Evolutionary conservation across 2,113 vertebrate genomes (phyloP).

Genomic region (Uria aalge): DNA sequence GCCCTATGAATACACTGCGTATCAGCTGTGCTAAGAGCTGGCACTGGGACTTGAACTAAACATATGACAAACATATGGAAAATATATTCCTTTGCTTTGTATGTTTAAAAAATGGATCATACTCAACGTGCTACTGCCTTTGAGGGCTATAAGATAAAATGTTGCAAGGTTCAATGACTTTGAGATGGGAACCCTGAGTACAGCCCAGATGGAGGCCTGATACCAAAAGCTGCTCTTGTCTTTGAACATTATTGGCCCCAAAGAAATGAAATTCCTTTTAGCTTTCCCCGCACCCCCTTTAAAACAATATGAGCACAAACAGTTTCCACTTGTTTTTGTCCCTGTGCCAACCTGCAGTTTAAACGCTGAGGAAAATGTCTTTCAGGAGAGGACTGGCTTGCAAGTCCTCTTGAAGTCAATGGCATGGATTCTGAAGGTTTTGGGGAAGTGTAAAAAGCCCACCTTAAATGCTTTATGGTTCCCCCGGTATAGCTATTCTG

Average conservation of each 20-base stretch:
- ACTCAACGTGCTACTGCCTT: conserved; percentile 22
- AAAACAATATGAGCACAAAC: neutral
- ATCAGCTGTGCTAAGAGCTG: neutral
- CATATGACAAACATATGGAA: conserved; percentile 60
- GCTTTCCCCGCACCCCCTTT: neutral
- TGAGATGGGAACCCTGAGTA: neutral
- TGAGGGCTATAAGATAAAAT: conserved; percentile 24
- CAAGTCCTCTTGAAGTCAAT: neutral
- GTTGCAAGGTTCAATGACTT: conserved; percentile 20
- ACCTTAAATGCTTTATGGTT: neutral
- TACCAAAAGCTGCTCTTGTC: neutral
- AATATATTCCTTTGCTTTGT: conserved; percentile 20
- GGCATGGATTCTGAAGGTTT: neutral
- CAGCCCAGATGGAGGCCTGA: conserved; percentile 27
- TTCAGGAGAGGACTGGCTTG: neutral
- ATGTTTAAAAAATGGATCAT: neutral
- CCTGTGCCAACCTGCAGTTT: neutral
- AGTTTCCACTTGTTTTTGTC: neutral
- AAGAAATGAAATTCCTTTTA: conserved; percentile 29
- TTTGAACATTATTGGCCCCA: conserved; percentile 39
- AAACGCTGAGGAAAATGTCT: neutral
- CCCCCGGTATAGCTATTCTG: neutral
- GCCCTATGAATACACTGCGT: neutral
- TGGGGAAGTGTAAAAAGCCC: neutral
- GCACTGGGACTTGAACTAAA: neutral